Conservation (phyloP, 2,888 invertebrate species). For the Asteroscopus sphinx region DNA sequence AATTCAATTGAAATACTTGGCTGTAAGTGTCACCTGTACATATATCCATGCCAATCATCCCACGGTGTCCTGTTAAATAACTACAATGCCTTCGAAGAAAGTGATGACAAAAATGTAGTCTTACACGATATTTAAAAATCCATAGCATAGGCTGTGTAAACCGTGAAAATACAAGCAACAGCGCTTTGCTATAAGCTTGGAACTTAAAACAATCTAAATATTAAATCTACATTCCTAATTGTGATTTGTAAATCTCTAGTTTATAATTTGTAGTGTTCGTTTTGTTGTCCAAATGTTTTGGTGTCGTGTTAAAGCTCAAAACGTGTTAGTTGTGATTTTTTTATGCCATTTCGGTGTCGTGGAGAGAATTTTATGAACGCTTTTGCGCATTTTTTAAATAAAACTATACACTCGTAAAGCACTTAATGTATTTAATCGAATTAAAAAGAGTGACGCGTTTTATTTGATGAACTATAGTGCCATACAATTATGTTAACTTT, state of each 20-base stretch:
- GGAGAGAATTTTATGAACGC: slow-evolving; percentile 83
- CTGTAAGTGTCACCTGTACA: slow-evolving; percentile 68
- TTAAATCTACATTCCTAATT: slow-evolving; percentile 22
- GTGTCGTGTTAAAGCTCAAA: slow-evolving; percentile 71
- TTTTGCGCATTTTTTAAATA: slow-evolving; percentile 84
- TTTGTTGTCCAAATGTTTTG: slow-evolving; percentile 62
- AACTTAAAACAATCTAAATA: slow-evolving; percentile 13
- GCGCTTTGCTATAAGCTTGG: slow-evolving; percentile 30
- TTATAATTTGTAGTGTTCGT: slow-evolving; percentile 47
- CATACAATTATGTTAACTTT: slow-evolving; percentile 22
- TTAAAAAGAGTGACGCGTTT: slow-evolving; percentile 32
- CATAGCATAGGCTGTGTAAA: slow-evolving; percentile 7
- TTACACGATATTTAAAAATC: slow-evolving; percentile 18
- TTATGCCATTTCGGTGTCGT: slow-evolving; percentile 84
- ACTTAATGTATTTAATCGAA: slow-evolving; percentile 56
- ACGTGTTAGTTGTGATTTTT: slow-evolving; percentile 77
- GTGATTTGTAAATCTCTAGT: slow-evolving; percentile 46
- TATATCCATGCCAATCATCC: slow-evolving; percentile 60
- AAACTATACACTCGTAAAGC: slow-evolving; percentile 68
- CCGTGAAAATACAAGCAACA: slow-evolving; percentile 1
- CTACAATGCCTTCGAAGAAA: slow-evolving; percentile 33
- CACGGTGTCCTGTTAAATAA: slow-evolving; percentile 46
- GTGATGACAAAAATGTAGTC: slow-evolving; percentile 17
- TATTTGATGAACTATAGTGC: slow-evolving; percentile 41
- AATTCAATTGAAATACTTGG: slow-evolving; percentile 63